A percentile compares a stretch with the other conserved stretches of the same genome.
Evolutionary conservation across 1,140 invertebrate genomes (phyloP).

Genomic region (Pogonomyrmex californicus): DNA sequence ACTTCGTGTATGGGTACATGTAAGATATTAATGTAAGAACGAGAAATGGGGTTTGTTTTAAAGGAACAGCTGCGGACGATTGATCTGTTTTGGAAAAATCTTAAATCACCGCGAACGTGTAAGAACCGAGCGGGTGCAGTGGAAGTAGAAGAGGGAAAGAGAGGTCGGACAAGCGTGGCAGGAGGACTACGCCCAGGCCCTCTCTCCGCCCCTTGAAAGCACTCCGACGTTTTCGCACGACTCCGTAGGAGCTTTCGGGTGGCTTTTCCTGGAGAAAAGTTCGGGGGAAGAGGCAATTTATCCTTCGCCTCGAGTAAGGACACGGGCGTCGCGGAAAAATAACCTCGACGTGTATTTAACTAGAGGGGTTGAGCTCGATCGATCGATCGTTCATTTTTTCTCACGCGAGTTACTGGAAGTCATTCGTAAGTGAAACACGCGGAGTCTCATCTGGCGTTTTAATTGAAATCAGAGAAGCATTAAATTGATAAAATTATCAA

Average conservation of each 20-base stretch:
- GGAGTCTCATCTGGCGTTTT: not conserved
- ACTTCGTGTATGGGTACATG: not conserved
- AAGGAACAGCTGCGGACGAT: not conserved
- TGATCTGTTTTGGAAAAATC: slow-evolving; percentile 53
- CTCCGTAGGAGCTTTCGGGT: slow-evolving; percentile 75
- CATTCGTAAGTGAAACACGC: slow-evolving; percentile 49
- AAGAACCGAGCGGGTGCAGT: slow-evolving; percentile 3
- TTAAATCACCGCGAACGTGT: slow-evolving; percentile 48
- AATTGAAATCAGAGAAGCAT: slow-evolving; percentile 37
- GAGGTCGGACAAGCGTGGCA: slow-evolving; percentile 44
- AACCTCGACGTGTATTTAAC: slow-evolving; percentile 71
- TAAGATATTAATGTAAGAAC: slow-evolving; percentile 25
- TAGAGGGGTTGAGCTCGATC: slow-evolving; percentile 52
- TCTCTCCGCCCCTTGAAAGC: slow-evolving; percentile 72
- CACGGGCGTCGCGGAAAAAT: slow-evolving; percentile 59
- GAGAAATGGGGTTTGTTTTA: not conserved
- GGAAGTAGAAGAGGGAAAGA: slow-evolving; percentile 34
- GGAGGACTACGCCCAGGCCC: slow-evolving; percentile 76
- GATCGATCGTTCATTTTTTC: slow-evolving; percentile 56
- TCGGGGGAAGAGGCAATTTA: slow-evolving; percentile 78
- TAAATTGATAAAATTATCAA: slow-evolving; percentile 45
- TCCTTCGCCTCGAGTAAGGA: slow-evolving; percentile 74
- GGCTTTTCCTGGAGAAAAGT: slow-evolving; percentile 75
- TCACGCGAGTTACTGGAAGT: slow-evolving; percentile 43
- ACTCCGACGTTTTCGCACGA: slow-evolving; percentile 75